Evolutionary conservation across 2,797 vertebrate species (phyloP).

Genomic region (Sternotherus odoratus): DNA sequence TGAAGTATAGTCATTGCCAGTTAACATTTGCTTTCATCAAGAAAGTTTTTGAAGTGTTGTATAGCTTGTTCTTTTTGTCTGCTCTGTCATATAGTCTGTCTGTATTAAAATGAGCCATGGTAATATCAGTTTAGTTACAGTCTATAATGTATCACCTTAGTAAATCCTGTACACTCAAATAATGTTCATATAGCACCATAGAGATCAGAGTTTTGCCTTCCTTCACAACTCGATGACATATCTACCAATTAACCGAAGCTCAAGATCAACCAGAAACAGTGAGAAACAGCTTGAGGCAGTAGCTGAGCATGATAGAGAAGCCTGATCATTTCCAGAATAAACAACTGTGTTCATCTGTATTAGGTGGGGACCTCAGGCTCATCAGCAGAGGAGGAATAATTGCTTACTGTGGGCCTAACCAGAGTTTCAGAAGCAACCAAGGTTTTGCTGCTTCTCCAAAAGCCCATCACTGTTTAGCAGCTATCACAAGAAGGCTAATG

Average conservation of each 20-base stretch:
- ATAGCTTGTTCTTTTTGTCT: slow-evolving; percentile 10
- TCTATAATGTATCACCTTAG: slow-evolving; percentile 6
- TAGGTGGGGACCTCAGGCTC: slow-evolving; percentile 12
- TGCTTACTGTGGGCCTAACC: background rate
- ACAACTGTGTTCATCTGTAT: background rate
- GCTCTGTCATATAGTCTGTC: background rate
- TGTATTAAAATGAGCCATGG: slow-evolving; percentile 6
- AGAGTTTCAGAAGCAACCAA: background rate
- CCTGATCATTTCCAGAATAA: slow-evolving; percentile 36
- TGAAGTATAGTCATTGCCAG: slow-evolving; percentile 1
- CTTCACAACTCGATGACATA: slow-evolving; percentile 36
- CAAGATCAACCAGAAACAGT: slow-evolving; percentile 30
- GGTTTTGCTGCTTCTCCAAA: background rate
- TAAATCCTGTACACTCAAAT: slow-evolving; percentile 8
- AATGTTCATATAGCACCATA: background rate
- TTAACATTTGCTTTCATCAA: slow-evolving; percentile 20
- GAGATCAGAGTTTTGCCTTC: background rate
- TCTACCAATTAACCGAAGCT: slow-evolving; percentile 35
- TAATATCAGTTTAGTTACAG: slow-evolving; percentile 28
- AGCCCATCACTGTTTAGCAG: slow-evolving; percentile 26
- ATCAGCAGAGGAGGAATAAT: slow-evolving; percentile 43
- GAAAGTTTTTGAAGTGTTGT: slow-evolving; percentile 24
- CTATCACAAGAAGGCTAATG: slow-evolving; percentile 23
- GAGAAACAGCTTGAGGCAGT: slow-evolving; percentile 13
- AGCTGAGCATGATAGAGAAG: slow-evolving; percentile 8